phyloP scores from a whole-genome alignment of 2,797 vertebrate genomes.

The Microcaecilia unicolor region DNA sequence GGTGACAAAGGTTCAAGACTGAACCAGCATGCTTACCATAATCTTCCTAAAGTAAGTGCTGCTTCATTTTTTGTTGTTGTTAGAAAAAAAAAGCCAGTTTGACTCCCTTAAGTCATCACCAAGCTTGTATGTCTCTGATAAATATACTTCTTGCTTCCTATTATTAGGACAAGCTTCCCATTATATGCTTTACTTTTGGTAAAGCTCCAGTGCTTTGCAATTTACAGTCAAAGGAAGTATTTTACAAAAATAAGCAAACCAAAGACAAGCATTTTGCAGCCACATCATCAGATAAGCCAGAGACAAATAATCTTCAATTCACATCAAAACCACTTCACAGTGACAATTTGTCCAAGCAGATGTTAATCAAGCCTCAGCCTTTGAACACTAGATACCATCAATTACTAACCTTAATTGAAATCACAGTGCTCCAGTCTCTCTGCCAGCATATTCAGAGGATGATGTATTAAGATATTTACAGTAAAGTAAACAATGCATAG shows the following conservation, averaged over 20 bases:
- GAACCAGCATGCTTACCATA: conserved; percentile 78
- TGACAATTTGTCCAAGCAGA: conserved; percentile 78
- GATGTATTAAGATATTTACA: conserved; percentile 78
- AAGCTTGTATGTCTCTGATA: conserved; percentile 57
- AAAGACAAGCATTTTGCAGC: conserved; percentile 74
- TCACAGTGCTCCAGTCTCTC: conserved; percentile 65
- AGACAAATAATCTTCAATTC: conserved; percentile 68
- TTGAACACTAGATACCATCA: conserved; percentile 74
- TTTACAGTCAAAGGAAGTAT: conserved; percentile 69
- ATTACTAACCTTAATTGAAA: conserved; percentile 83
- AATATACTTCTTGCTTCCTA: conserved; percentile 65
- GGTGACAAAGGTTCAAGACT: conserved; percentile 87
- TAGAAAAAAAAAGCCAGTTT: conserved; percentile 44
- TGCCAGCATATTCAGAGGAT: conserved; percentile 71
- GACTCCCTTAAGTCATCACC: conserved; percentile 60
- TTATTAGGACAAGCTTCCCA: conserved; percentile 71
- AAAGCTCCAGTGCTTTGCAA: conserved; percentile 55
- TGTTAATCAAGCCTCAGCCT: conserved; percentile 76
- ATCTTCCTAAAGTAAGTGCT: conserved; percentile 79
- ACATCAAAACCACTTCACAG: conserved; percentile 79
- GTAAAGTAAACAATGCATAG: conserved; percentile 87
- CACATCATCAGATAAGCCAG: conserved; percentile 64
- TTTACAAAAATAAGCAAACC: conserved; percentile 64
- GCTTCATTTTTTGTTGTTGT: conserved; percentile 30
- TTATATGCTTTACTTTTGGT: conserved; percentile 63